These are phyloP conservation scores for Drosophila gunungcola DNA, from an alignment of 1,140 invertebrate genomes.

Conservation along the genomic window DNA sequence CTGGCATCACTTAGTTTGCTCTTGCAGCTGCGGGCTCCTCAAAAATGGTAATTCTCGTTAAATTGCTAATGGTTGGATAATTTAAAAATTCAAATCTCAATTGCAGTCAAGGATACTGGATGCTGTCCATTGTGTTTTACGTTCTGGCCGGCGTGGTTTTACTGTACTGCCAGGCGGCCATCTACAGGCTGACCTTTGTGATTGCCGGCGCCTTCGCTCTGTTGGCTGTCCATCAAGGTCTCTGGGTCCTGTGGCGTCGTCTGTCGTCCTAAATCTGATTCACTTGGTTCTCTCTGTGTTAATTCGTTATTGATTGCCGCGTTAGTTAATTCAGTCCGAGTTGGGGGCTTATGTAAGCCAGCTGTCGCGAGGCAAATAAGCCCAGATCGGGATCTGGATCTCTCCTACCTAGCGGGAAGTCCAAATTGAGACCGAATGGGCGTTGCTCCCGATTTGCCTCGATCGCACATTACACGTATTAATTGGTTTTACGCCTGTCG, in stretches of 20 bases:
- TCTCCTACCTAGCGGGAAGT: conserved; percentile 57
- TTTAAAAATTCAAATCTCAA: background rate
- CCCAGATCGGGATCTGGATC: conserved; percentile 3
- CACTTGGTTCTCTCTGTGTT: conserved; percentile 10
- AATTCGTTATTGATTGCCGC: conserved; percentile 42
- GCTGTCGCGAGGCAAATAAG: conserved; percentile 5
- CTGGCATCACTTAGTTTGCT: conserved; percentile 61
- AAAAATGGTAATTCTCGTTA: conserved; percentile 66
- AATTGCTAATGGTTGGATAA: background rate
- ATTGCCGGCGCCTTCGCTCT: conserved; percentile 86
- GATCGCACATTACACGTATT: conserved; percentile 33
- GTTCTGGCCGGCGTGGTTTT: conserved; percentile 85
- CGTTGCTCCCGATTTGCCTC: conserved; percentile 30
- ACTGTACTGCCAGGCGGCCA: conserved; percentile 86
- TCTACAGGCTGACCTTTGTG: conserved; percentile 86
- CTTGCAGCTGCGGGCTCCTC: conserved; percentile 69
- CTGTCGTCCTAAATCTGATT: conserved; percentile 1
- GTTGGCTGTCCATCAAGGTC: conserved; percentile 86
- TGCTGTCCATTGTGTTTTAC: conserved; percentile 85
- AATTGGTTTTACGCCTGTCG: conserved; percentile 52
- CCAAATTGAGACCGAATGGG: conserved; percentile 56
- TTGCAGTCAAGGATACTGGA: conserved; percentile 85
- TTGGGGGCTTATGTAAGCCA: conserved; percentile 30
- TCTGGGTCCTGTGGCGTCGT: conserved; percentile 49
- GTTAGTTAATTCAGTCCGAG: conserved; percentile 17